Conservation (phyloP, 2,888 invertebrate species). For the Adelognathus sp. region DNA sequence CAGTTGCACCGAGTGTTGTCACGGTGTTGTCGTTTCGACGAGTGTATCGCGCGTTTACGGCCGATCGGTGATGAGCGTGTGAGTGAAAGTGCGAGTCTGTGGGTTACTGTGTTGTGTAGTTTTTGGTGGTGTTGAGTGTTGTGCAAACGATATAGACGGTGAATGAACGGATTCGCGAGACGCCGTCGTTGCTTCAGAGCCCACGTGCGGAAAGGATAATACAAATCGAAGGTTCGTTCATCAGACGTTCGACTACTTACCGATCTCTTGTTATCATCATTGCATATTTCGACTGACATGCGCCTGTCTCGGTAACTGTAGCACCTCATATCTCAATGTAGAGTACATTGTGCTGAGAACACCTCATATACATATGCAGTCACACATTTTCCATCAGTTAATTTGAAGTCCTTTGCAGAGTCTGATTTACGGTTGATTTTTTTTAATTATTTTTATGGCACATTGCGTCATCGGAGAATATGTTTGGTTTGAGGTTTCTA, state of each 20-base stretch:
- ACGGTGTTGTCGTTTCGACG: constrained; percentile 3
- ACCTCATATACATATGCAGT: no score
- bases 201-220: constrained; percentile 39
- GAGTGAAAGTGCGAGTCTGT: constrained; percentile 52
- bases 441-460: no score
- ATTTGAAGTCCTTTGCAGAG: no score
- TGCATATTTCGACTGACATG: background rate
- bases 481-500: background rate
- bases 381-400: no score
- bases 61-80: constrained; percentile 2
- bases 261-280: no score
- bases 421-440: no score
- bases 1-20: background rate
- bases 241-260: background rate
- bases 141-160: constrained; percentile 17
- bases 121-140: constrained; percentile 29
- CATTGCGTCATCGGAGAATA: background rate
- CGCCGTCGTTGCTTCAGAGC: constrained; percentile 36
- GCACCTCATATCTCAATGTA: no score
- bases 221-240: constrained; percentile 40
- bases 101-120: background rate
- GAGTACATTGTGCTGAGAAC: no score
- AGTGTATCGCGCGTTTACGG: background rate
- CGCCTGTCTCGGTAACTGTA: background rate
- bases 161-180: constrained; percentile 52